Evolutionary conservation across 2,888 invertebrate species (phyloP), one percentile per base, ranked within the genome.

Genomic region (Pandemis heparana): DNA sequence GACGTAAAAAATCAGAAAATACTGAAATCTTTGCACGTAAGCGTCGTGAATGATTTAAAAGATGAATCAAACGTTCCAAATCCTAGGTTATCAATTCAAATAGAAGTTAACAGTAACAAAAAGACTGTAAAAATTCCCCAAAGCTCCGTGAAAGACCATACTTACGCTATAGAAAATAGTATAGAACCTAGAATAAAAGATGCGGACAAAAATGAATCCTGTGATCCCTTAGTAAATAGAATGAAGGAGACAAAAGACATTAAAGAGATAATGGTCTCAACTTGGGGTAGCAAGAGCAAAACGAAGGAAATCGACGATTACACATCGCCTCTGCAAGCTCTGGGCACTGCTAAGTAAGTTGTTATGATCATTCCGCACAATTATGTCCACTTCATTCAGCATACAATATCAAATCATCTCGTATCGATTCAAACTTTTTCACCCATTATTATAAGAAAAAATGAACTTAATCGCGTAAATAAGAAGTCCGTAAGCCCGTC

Each of bases 271-370:
- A 64, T 64, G 51, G 73, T 69, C 70, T 76, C 65, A 78, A 66
- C 56, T 59, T 74, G 67, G 51, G 66, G 75, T 48, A 76, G 23
- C 41, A 70, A 70, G n/a, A 77, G 63, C 18, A 77, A 63, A 23
- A 77, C 73, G 6, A 79, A 78, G n/a, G 69, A 78, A 23, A 23
- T 56, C 1, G 83, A 87, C 77, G 94, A 94, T 79, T 94, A 94
- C 76, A 86, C 84, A 82, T 94, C 94, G 8, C 94, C 94, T 39
- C 79, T 94, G 43, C 89, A 89, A 75, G 88, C 93, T 32, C 86
- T 94, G 79, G 86, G 83, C 71, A 79, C 78, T 68, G 85, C 82
- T 68, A 85, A 82, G 92, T 92, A 89, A 92, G 92, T 89, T 78
- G 41, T 43, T 46, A 51, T 14, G 12, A 16, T 61, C 68, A 70